Conservation (phyloP, 2,888 invertebrate species). For the Melanargia galathea region DNA sequence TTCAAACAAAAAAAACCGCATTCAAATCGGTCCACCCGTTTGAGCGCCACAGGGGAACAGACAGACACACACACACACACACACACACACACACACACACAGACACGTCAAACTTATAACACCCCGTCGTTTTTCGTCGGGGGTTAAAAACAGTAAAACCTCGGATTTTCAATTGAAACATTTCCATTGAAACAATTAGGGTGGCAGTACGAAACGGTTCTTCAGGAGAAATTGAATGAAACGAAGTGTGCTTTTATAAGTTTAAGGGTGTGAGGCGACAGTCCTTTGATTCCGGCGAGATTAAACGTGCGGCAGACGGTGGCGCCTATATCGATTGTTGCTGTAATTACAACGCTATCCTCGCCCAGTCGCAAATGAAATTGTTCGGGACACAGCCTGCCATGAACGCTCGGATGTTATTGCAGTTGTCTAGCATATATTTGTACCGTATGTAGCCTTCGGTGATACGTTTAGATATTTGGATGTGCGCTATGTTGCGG, state of each 20-base stretch:
- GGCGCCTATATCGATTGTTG: constrained; percentile 83
- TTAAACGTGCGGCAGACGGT: constrained; percentile 83
- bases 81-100: too few species aligned
- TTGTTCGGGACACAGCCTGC: constrained; percentile 80
- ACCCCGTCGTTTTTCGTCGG: too few species aligned
- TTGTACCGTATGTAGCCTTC: constrained; percentile 37
- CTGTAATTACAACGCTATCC: constrained; percentile 82
- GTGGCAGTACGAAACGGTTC: background rate
- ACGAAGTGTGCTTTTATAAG: too few species aligned
- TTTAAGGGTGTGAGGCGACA: constrained; percentile 78
- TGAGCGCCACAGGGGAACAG: too few species aligned
- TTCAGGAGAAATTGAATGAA: background rate
- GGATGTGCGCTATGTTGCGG: constrained; percentile 20
- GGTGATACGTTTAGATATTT: constrained; percentile 26
- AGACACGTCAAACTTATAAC: too few species aligned
- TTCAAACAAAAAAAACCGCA: too few species aligned
- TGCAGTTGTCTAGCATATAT: constrained; percentile 58
- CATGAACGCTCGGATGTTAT: constrained; percentile 73
- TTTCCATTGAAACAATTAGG: background rate
- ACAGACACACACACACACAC: too few species aligned
- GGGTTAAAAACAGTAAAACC: background rate
- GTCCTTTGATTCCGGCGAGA: constrained; percentile 81
- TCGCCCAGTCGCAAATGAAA: constrained; percentile 82
- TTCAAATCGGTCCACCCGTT: too few species aligned
- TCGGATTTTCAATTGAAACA: background rate